phyloP scores from a whole-genome alignment of 2,797 vertebrate species.

The Delichon dasypus region DNA sequence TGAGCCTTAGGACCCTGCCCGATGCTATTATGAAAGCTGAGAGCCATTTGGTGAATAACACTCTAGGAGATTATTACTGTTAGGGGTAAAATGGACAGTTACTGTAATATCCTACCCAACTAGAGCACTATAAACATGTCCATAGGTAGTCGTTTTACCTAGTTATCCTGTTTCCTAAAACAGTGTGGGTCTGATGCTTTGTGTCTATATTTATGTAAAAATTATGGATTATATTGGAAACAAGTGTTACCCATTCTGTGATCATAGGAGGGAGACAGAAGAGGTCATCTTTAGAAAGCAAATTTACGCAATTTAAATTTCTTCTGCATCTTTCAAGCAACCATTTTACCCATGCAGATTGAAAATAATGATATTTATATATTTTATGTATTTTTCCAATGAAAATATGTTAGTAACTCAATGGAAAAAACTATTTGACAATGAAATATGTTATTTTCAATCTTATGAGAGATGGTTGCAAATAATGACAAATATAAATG shows the following conservation, averaged over 20 bases:
- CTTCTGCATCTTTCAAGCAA: neutral
- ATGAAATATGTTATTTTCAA: neutral
- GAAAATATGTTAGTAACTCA: neutral
- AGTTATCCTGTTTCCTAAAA: slow-evolving; percentile 9
- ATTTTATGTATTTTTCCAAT: neutral
- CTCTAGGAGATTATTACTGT: slow-evolving; percentile 31
- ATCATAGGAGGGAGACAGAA: neutral
- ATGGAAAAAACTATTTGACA: neutral
- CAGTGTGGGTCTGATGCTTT: neutral
- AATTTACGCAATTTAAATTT: neutral
- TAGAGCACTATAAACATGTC: slow-evolving; percentile 6
- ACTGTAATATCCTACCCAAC: slow-evolving; percentile 34
- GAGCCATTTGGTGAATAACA: slow-evolving; percentile 23
- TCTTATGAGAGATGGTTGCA: neutral
- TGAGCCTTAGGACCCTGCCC: slow-evolving; percentile 41
- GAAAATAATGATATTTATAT: neutral
- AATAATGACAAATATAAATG: neutral
- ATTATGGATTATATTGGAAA: neutral
- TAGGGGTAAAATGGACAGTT: slow-evolving; percentile 50
- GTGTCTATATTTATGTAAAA: neutral
- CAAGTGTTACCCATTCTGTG: neutral
- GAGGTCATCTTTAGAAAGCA: neutral
- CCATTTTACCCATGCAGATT: neutral
- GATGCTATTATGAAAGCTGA: neutral
- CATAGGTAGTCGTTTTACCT: slow-evolving; percentile 21